Base-by-base conservation (phyloP, 2,797 vertebrate genomes). In the Sebastes variabilis region DNA sequence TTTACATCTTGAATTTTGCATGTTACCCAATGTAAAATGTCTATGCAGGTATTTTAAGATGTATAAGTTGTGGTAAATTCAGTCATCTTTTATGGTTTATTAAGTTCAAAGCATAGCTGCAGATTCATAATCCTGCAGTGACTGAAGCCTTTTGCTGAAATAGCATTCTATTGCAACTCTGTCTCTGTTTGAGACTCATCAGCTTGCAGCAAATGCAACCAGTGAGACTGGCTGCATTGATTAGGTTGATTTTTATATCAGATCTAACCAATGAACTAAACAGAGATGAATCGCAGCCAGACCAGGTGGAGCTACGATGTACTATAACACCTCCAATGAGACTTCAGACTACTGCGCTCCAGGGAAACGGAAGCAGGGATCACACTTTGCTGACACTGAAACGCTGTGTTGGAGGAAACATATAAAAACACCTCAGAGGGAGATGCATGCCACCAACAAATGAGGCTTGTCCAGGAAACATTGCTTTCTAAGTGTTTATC, bases 391-490 rank as follows among this genome's bases (percentile, higher is more conserved):
- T 42, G 70, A 58, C 62, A 70, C 59, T 80, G 25, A 75, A 80
- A 75, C 29, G 29, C 58, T 59, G 42, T 34, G 56, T 29, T 32
- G 6, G 9, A 55, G 13, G 25, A 83, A 75, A 32, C 49, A 38
- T 36, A 75, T 29, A 29, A 68, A 80, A 80, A 79, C 8, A 34
- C 67, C 74, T 78, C 46, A 27, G 36, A 64, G 77, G 16, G 36
- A 80, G 62, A 72, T n/a, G 30, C 24, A 30, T 42, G 34, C 60
- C 62, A 20, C 55, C 6, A 29, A 76, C 62, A 79, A 79, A 75
- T 62, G 30, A 32, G 11, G 46, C 34, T 70, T 34, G 38, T 75
- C 66, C 38, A 5, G 64, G 64, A 76, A 79, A 59, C 49, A 61
- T 66, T n/a, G 29, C 66, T 64, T 38, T 66, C 27, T 36, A 52